phyloP scores from a whole-genome alignment of 2,797 vertebrate genomes.

The Margarornis squamiger region DNA sequence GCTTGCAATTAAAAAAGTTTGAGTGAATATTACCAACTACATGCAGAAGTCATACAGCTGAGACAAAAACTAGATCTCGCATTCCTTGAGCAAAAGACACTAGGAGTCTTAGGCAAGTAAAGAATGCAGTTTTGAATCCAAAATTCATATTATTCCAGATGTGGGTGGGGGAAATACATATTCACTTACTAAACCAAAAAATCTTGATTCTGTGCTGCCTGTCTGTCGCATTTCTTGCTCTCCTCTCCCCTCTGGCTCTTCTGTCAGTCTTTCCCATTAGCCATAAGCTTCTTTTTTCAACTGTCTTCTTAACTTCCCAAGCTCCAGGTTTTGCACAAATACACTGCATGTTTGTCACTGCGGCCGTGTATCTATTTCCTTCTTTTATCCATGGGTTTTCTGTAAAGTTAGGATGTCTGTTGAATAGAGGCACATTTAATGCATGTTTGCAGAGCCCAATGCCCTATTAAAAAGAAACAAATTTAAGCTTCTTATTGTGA shows the following conservation, averaged over 20 bases:
- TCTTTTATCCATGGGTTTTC: neutral
- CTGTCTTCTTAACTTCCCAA: neutral
- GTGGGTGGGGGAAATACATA: slow-evolving; percentile 35
- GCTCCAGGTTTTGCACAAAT: neutral
- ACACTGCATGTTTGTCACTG: accelerated
- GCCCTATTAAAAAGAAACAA: neutral
- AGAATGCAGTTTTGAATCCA: slow-evolving; percentile 61
- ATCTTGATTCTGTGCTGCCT: neutral
- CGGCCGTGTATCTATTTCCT: neutral
- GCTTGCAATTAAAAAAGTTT: neutral
- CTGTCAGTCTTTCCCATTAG: neutral
- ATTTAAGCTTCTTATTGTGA: neutral
- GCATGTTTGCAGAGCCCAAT: neutral
- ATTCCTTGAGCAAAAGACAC: slow-evolving; percentile 1
- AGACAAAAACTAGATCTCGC: neutral
- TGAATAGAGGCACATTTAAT: neutral
- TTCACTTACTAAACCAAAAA: slow-evolving; percentile 43
- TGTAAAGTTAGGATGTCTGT: neutral
- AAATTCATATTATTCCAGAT: slow-evolving; percentile 61
- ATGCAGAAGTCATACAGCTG: neutral
- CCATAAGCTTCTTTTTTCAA: neutral
- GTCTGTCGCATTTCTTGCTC: neutral
- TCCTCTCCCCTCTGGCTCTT: neutral
- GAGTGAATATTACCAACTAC: neutral
- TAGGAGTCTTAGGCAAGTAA: slow-evolving; percentile 39